These are phyloP conservation scores for Variabilichromis moorii DNA, from an alignment of 2,113 vertebrate species.

Conservation along the genomic window DNA sequence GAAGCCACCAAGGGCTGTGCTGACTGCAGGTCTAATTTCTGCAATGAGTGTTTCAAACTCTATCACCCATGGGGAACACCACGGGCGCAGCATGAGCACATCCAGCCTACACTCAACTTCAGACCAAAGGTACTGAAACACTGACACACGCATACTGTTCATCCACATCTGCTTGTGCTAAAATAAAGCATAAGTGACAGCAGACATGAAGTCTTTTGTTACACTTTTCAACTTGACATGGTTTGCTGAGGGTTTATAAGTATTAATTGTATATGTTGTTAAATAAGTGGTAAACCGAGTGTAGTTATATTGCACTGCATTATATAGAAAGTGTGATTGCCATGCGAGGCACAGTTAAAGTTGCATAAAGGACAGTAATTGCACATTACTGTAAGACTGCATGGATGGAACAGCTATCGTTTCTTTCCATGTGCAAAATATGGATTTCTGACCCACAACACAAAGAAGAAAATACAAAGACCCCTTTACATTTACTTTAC, in stretches of 20 bases:
- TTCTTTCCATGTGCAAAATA: background rate
- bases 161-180: background rate
- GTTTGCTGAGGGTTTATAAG: background rate
- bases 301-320: background rate
- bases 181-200: background rate
- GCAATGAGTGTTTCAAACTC: constrained; percentile 97
- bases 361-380: background rate
- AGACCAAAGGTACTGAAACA: constrained; percentile 81
- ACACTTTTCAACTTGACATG: background rate
- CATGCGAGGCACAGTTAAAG: rapidly evolving
- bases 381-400: rapidly evolving
- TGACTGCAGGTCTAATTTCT: constrained; percentile 91
- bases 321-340: background rate
- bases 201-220: background rate
- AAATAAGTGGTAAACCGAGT: background rate
- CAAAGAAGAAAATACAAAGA: background rate
- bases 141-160: background rate
- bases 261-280: background rate
- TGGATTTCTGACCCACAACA: background rate
- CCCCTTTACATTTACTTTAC: background rate
- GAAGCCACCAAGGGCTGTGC: constrained; percentile 96
- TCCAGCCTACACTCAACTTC: constrained; percentile 88
- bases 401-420: background rate
- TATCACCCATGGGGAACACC: constrained; percentile 97
- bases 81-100: constrained; percentile 91